A percentile compares a stretch with the other conserved stretches of the same genome.
Conservation (phyloP, 2,113 vertebrate species). For the Macroglossus sobrinus region DNA sequence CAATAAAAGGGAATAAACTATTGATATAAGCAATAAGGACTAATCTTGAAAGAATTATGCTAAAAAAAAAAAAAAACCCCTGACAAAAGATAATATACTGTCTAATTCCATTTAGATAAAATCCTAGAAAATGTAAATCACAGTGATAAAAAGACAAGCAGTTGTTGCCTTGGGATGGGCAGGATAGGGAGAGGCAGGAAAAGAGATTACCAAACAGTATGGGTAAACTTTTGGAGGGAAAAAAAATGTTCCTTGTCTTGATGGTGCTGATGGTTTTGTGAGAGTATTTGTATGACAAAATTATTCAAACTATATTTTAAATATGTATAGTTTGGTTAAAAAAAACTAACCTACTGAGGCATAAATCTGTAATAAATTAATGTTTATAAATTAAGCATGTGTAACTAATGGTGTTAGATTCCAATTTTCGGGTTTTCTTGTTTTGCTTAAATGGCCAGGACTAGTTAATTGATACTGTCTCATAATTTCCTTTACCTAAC, state of each 20-base stretch:
- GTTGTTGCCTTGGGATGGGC: background rate
- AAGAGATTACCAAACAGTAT: background rate
- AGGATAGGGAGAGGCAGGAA: background rate
- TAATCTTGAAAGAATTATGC: background rate
- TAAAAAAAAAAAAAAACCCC: background rate
- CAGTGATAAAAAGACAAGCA: background rate
- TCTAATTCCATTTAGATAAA: background rate
- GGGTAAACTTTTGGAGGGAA: background rate
- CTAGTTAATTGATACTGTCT: background rate
- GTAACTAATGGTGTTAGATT: background rate
- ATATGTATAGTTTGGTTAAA: background rate
- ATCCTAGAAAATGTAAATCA: background rate
- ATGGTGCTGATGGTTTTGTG: background rate
- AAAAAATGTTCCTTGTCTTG: background rate
- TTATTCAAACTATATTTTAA: background rate
- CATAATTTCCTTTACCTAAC: background rate
- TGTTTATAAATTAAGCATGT: background rate
- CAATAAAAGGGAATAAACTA: background rate
- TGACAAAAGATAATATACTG: background rate
- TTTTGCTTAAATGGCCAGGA: background rate
- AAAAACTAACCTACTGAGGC: background rate
- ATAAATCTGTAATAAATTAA: background rate
- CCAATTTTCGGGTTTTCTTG: background rate
- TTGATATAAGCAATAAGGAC: background rate
- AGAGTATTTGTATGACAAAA: background rate